Percentiles rank a stretch among this genome's conserved stretches.
Evolutionary conservation across 2,797 vertebrate species (phyloP).

Genomic region (Micrastur ruficollis): DNA sequence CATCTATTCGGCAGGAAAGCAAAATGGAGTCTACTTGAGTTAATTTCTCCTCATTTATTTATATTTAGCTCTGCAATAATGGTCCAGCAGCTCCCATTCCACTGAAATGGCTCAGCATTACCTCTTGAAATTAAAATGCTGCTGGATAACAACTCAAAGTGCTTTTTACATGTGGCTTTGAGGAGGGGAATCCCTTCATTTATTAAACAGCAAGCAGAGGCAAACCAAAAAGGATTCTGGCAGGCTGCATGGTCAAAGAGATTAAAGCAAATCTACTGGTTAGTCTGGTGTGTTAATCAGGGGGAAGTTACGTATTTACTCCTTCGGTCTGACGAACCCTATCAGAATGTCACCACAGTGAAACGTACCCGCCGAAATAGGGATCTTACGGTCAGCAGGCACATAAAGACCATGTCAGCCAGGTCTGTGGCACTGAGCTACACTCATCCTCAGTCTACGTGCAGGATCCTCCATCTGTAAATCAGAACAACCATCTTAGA

Average conservation of each 20-base stretch:
- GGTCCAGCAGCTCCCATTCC: background rate
- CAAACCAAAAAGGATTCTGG: background rate
- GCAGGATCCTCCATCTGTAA: background rate
- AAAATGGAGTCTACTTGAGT: background rate
- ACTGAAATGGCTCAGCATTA: background rate
- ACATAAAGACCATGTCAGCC: background rate
- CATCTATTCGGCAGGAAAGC: background rate
- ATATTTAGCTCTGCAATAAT: background rate
- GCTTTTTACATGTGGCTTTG: background rate
- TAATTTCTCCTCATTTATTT: constrained; percentile 16
- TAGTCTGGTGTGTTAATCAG: background rate
- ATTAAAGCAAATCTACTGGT: background rate
- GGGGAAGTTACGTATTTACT: background rate
- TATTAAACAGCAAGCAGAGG: background rate
- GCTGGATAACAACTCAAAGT: background rate
- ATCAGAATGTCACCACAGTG: background rate
- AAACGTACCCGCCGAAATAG: background rate
- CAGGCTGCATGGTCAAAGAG: background rate
- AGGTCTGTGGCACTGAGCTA: background rate
- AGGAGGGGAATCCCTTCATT: background rate
- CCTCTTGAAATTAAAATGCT: background rate
- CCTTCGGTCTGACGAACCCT: background rate
- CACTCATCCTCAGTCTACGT: too few species aligned
- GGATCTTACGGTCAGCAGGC: background rate
- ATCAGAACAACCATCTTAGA: background rate